These are phyloP conservation scores for Notothenia rossii DNA, from an alignment of 2,113 vertebrate species.

Conservation along the genomic window DNA sequence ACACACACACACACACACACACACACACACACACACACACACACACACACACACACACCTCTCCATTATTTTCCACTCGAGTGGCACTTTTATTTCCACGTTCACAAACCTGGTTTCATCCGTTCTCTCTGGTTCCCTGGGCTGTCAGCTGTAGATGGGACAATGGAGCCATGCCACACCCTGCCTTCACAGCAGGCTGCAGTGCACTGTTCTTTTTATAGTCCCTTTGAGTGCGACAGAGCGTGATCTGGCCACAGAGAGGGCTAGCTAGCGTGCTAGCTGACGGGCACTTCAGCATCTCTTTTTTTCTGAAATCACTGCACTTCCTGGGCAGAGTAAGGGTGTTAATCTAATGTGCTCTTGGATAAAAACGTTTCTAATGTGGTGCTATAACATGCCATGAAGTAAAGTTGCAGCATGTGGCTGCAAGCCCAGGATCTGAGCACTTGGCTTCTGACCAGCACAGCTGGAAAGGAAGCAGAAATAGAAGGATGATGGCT, in stretches of 20 bases:
- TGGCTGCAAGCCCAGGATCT: conserved; percentile 56
- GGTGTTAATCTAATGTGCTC: conserved; percentile 71
- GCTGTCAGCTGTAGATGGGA: conserved; percentile 59
- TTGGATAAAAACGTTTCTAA: conserved; percentile 61
- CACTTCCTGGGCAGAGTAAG: conserved; percentile 40
- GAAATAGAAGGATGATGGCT: conserved; percentile 50
- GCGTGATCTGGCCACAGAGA: conserved; percentile 59
- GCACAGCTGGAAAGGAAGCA: conserved; percentile 56
- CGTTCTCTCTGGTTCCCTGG: conserved; percentile 18
- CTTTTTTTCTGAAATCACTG: conserved; percentile 53
- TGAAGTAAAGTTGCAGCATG: conserved; percentile 55
- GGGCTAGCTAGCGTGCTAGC: conserved; percentile 36
- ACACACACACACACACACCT: background rate
- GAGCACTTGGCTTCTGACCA: conserved; percentile 51
- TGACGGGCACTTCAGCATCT: conserved; percentile 38
- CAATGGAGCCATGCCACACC: conserved; percentile 56
- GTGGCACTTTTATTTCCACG: conserved; percentile 23
- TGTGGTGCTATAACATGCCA: conserved; percentile 54
- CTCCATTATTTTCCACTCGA: conserved; percentile 23
- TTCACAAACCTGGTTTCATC: conserved; percentile 43
- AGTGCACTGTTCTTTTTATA: conserved; percentile 75
- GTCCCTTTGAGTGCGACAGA: conserved; percentile 57
- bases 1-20: no score
- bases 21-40: background rate
- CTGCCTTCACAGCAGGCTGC: conserved; percentile 64